A percentile compares a stretch with the other conserved stretches of the same genome.
Conservation (phyloP, 1,140 invertebrate genomes). For the Aricia agestis region DNA sequence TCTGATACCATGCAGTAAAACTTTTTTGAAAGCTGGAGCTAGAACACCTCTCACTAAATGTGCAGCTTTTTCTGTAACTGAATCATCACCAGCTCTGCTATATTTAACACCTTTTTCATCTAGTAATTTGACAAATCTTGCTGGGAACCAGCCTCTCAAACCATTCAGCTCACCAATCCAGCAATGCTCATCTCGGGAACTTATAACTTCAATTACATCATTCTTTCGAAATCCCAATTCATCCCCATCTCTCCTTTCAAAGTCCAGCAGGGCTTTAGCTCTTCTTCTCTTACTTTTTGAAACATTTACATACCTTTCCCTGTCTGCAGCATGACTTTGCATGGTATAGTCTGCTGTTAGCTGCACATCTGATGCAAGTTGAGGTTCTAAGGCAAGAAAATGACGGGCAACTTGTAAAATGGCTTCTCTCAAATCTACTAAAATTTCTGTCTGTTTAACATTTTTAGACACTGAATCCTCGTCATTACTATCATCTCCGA, state of each 20-base stretch:
- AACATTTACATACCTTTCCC: slow-evolving; percentile 95
- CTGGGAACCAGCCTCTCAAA: slow-evolving; percentile 98
- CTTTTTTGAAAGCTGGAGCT: slow-evolving; percentile 95
- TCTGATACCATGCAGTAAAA: slow-evolving; percentile 97
- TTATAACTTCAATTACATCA: slow-evolving; percentile 98
- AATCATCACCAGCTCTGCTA: slow-evolving; percentile 97
- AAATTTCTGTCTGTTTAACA: slow-evolving; percentile 94
- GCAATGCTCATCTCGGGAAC: slow-evolving; percentile 99
- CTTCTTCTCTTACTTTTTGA: slow-evolving; percentile 90
- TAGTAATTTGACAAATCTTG: slow-evolving; percentile 97
- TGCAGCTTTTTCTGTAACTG: slow-evolving; percentile 95
- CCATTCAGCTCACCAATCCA: slow-evolving; percentile 99
- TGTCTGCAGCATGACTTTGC: slow-evolving; percentile 95
- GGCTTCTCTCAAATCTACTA: slow-evolving; percentile 98
- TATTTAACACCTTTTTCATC: slow-evolving; percentile 99
- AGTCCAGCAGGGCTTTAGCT: slow-evolving; percentile 97
- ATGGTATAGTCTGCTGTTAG: slow-evolving; percentile 95
- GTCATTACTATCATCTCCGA: slow-evolving; percentile 84
- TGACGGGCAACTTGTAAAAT: slow-evolving; percentile 92
- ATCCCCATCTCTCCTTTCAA: slow-evolving; percentile 98
- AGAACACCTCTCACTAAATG: slow-evolving; percentile 96
- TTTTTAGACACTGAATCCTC: slow-evolving; percentile 97
- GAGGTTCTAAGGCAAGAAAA: slow-evolving; percentile 89
- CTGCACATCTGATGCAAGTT: slow-evolving; percentile 82
- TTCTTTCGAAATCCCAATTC: slow-evolving; percentile 98